Evolutionary conservation across 2,797 vertebrate species (phyloP).

Genomic region (Macropus fuliginosus): DNA sequence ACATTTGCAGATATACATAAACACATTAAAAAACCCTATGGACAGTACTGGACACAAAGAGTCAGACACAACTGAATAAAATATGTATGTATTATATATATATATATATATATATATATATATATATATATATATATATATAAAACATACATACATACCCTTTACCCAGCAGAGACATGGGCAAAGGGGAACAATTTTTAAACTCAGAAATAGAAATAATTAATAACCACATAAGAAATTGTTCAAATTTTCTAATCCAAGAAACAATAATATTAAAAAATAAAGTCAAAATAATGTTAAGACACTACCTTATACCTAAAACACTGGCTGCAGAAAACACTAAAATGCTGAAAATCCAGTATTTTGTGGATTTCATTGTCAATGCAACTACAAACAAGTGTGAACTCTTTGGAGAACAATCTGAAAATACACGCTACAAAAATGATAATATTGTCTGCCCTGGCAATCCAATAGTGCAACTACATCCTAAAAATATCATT

Average conservation of each 20-base stretch:
- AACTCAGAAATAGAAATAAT: background rate
- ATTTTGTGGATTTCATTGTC: background rate
- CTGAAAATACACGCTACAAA: background rate
- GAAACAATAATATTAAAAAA: background rate
- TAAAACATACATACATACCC: background rate
- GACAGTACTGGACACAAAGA: background rate
- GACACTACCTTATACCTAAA: background rate
- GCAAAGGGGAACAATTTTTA: background rate
- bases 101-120: background rate
- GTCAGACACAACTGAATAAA: background rate
- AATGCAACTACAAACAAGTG: background rate
- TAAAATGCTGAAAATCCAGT: background rate
- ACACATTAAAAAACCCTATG: background rate
- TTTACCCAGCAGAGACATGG: background rate
- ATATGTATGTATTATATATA: background rate
- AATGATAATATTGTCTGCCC: background rate
- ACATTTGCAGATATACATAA: background rate
- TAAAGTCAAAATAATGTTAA: background rate
- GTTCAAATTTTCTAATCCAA: background rate
- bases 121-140: background rate
- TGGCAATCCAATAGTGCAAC: background rate
- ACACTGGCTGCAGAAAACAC: background rate
- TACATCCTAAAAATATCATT: background rate
- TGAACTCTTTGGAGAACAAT: background rate
- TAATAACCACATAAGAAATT: background rate